Evolutionary conservation across 2,888 invertebrate genomes (phyloP).

Genomic region (Tuberolachnus salignus): DNA sequence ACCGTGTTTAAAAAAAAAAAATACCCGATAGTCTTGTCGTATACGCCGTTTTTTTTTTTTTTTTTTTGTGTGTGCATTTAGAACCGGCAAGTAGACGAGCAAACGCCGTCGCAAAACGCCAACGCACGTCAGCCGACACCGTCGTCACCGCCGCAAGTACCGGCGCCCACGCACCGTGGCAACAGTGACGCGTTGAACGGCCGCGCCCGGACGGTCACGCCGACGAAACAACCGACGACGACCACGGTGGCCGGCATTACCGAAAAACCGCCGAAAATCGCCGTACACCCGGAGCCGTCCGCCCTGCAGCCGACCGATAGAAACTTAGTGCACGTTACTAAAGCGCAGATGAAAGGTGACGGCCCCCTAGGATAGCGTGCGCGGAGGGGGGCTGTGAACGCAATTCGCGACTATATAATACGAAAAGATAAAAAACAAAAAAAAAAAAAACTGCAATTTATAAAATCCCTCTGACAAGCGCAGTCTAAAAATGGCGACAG

Average conservation of each 20-base stretch:
- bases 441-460: too few relatives aligned
- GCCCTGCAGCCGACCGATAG: slow-evolving; percentile 32
- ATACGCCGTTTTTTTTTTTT: too few relatives aligned
- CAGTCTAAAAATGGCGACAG: too few relatives aligned
- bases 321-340: slow-evolving; percentile 62
- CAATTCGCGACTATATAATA: too few relatives aligned
- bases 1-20: too few relatives aligned
- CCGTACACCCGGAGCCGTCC: neutral
- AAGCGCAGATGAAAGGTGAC: slow-evolving; percentile 82
- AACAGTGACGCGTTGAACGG: neutral
- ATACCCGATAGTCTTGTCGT: too few relatives aligned
- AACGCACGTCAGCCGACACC: neutral
- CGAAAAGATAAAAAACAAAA: too few relatives aligned
- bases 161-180: too few relatives aligned
- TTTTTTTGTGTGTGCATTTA: slow-evolving; percentile 6
- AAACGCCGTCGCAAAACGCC: neutral
- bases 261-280: slow-evolving; percentile 31
- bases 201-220: slow-evolving; percentile 6
- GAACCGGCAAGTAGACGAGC: slow-evolving; percentile 48
- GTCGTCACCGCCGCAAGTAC: neutral
- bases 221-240: slow-evolving; percentile 16
- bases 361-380: too few relatives aligned
- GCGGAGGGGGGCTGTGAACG: too few relatives aligned
- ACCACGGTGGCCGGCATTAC: neutral
- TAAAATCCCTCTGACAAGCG: too few relatives aligned